Percentiles rank a stretch among this genome's conserved stretches.
Evolutionary conservation across 2,888 invertebrate species (phyloP).

Genomic region (Dolichomitus sp.): DNA sequence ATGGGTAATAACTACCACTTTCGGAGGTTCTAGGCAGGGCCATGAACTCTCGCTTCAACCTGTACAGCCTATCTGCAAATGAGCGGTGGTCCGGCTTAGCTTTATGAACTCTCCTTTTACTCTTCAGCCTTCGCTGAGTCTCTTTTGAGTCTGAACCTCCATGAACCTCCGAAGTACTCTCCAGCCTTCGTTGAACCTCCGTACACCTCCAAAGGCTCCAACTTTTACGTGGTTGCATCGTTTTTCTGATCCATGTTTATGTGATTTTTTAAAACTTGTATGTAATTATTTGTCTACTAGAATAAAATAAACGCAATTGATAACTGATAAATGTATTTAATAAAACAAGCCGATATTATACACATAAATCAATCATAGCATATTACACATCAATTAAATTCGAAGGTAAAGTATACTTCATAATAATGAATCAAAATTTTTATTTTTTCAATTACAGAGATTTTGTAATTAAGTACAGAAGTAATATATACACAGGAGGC

Average conservation of each 20-base stretch:
- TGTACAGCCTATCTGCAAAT: not conserved
- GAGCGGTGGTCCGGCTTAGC: not conserved
- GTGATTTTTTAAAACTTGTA: not conserved
- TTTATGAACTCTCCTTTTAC: not conserved
- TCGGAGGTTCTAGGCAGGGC: not conserved
- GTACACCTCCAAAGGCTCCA: not conserved
- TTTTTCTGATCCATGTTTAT: not conserved
- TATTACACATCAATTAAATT: conserved; percentile 1
- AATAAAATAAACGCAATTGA: not conserved
- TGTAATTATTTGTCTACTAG: not conserved
- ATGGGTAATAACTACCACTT: not conserved
- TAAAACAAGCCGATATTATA: not conserved
- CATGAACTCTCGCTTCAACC: not conserved
- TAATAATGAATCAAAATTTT: not conserved
- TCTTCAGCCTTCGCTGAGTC: conserved; percentile 3
- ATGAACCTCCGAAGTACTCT: not conserved
- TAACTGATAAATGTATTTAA: not conserved
- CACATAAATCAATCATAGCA: not conserved
- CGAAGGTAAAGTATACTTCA: not conserved
- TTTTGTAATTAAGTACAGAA: not conserved
- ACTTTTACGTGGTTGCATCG: not conserved
- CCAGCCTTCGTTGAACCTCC: not conserved
- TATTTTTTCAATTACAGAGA: not conserved
- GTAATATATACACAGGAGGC: not conserved
- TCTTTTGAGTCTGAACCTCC: conserved; percentile 1